Percentiles rank a stretch among this genome's conserved stretches.
Evolutionary conservation across 1,140 invertebrate species (phyloP).

Genomic region (Geopemphigus sp.): DNA sequence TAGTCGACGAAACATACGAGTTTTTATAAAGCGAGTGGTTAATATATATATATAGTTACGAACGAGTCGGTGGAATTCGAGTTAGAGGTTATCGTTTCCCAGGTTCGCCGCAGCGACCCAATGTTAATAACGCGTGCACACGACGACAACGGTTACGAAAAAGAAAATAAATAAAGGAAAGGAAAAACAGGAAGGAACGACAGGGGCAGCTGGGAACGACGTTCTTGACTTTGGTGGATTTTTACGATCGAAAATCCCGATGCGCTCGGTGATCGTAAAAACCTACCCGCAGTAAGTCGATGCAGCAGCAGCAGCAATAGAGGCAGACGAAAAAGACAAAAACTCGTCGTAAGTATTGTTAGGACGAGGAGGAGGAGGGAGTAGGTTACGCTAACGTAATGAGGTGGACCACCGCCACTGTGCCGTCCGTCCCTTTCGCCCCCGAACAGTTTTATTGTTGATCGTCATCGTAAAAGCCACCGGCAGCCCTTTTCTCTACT

Average conservation of each 20-base stretch:
- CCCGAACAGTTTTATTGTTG: slow-evolving; percentile 19
- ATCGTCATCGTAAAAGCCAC: slow-evolving; percentile 47
- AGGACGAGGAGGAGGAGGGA: neutral
- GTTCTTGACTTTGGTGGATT: slow-evolving; percentile 24
- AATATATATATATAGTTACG: neutral
- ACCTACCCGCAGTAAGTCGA: neutral
- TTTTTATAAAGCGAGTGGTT: neutral
- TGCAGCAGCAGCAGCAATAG: neutral
- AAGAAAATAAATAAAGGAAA: neutral
- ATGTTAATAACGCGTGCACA: slow-evolving; percentile 32
- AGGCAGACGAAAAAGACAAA: slow-evolving; percentile 42
- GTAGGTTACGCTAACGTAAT: slow-evolving; percentile 28
- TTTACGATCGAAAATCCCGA: slow-evolving; percentile 47
- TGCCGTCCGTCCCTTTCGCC: neutral
- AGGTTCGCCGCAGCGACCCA: slow-evolving; percentile 8
- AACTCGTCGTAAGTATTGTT: slow-evolving; percentile 34
- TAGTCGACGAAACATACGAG: neutral
- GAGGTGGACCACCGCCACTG: slow-evolving; percentile 30
- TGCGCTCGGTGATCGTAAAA: slow-evolving; percentile 41
- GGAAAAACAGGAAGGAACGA: neutral
- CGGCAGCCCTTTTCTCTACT: slow-evolving; percentile 40
- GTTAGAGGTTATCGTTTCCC: slow-evolving; percentile 4
- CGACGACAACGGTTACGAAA: neutral
- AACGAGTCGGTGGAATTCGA: slow-evolving; percentile 24
- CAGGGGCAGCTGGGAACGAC: neutral